Evolutionary conservation across 23 tunicate species (phyloP).

Genomic region (Phallusia fumigata): DNA sequence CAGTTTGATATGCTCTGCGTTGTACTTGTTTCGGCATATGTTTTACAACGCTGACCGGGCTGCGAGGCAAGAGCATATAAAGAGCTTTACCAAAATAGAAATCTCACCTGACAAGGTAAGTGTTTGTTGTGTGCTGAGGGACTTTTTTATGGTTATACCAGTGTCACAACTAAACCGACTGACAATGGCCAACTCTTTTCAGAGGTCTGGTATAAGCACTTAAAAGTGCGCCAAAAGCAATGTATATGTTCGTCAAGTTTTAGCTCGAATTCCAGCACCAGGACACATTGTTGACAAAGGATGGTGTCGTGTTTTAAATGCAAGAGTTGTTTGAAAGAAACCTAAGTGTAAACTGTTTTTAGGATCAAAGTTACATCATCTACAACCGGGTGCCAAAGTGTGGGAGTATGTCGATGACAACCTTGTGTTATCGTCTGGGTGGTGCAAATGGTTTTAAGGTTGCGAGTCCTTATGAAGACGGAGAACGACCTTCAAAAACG

Average conservation of each 20-base stretch:
- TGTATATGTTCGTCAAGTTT: too few relatives aligned
- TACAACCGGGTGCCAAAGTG: slow-evolving; percentile 99
- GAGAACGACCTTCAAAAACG: slow-evolving; percentile 80
- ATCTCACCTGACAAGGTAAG: not conserved
- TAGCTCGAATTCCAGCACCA: too few relatives aligned
- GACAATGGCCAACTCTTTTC: too few relatives aligned
- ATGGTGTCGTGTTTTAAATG: too few relatives aligned
- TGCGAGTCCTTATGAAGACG: slow-evolving; percentile 85
- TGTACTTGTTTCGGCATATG: not conserved
- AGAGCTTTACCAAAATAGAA: not conserved
- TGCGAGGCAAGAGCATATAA: not conserved
- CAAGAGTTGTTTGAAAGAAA: too few relatives aligned
- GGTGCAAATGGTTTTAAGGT: slow-evolving; percentile 74
- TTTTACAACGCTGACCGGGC: not conserved
- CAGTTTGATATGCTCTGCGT: not conserved
- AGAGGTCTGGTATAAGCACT: too few relatives aligned
- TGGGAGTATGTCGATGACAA: slow-evolving; percentile 94
- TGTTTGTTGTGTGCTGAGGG: too few relatives aligned
- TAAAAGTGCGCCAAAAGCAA: too few relatives aligned
- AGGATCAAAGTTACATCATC: slow-evolving; percentile 64
- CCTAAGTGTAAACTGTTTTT: not conserved
- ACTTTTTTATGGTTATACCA: too few relatives aligned
- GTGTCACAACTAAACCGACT: too few relatives aligned
- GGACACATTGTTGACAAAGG: too few relatives aligned
- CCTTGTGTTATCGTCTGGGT: slow-evolving; percentile 70